A percentile compares a stretch with the other conserved stretches of the same genome.
phyloP scores from a whole-genome alignment of 2,113 vertebrate genomes.

The Caloenas nicobarica region DNA sequence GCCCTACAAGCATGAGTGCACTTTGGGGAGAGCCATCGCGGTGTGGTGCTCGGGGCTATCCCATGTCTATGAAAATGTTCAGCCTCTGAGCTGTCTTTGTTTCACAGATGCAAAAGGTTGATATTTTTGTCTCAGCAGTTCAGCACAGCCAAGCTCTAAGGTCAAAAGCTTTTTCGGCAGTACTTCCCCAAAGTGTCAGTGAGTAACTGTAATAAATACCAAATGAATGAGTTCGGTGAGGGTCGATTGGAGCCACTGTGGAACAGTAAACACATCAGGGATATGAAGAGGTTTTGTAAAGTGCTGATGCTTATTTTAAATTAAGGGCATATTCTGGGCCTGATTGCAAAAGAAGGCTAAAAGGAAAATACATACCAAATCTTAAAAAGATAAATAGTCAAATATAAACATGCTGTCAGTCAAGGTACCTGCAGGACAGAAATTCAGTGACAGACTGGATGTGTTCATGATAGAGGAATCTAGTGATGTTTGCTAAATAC shows the following conservation, averaged over 20 bases:
- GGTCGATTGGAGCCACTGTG: background rate
- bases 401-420: background rate
- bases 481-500: background rate
- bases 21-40: background rate
- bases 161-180: conserved; percentile 30
- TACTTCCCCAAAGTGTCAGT: background rate
- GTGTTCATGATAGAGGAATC: background rate
- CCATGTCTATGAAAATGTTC: background rate
- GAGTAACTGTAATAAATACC: conserved; percentile 16
- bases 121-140: conserved; percentile 9
- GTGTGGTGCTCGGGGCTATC: background rate
- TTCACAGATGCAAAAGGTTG: background rate
- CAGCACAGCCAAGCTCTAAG: background rate
- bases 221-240: background rate
- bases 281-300: background rate
- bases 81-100: background rate
- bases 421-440: background rate
- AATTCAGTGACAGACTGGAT: background rate
- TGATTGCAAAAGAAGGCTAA: background rate
- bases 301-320: background rate
- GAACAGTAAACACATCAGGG: background rate
- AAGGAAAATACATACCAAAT: background rate
- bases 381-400: background rate
- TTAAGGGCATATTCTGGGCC: background rate
- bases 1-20: accelerated